Evolutionary conservation across 2,113 vertebrate species (phyloP).

Genomic region (Cheirogaleus medius): DNA sequence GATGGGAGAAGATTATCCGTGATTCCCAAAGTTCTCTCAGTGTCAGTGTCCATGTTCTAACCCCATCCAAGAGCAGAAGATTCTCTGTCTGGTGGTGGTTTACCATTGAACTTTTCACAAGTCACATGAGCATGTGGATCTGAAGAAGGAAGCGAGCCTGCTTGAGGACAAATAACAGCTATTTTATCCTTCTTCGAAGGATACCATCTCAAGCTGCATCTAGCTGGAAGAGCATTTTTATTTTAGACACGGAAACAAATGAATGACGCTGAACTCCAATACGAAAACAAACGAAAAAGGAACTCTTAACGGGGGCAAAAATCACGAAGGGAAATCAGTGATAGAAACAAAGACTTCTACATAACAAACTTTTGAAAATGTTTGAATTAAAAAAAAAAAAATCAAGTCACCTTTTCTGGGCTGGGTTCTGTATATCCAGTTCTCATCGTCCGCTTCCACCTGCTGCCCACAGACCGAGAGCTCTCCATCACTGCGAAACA

Average conservation of each 20-base stretch:
- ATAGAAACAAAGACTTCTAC: conserved; percentile 15
- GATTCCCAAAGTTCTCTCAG: neutral
- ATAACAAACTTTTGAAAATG: neutral
- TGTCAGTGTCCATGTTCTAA: neutral
- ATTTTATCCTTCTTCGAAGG: neutral
- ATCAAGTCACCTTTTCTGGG: conserved; percentile 91
- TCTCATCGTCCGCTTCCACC: conserved; percentile 87
- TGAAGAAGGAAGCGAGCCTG: accelerated
- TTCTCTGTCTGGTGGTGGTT: neutral
- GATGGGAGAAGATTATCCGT: neutral
- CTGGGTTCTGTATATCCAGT: conserved; percentile 91
- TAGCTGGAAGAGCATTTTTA: neutral
- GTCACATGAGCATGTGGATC: neutral
- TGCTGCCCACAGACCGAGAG: conserved; percentile 85
- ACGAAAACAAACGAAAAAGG: neutral
- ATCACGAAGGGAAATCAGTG: neutral
- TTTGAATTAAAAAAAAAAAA: conserved; percentile 58
- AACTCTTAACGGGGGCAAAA: neutral
- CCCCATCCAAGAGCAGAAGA: neutral
- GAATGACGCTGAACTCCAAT: neutral
- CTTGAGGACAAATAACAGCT: neutral
- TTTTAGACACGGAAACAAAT: neutral
- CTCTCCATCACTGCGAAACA: conserved; percentile 94
- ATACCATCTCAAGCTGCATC: neutral
- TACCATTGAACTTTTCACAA: neutral